Conservation (phyloP, 2,888 invertebrate genomes). For the Ceraclea dissimilis region DNA sequence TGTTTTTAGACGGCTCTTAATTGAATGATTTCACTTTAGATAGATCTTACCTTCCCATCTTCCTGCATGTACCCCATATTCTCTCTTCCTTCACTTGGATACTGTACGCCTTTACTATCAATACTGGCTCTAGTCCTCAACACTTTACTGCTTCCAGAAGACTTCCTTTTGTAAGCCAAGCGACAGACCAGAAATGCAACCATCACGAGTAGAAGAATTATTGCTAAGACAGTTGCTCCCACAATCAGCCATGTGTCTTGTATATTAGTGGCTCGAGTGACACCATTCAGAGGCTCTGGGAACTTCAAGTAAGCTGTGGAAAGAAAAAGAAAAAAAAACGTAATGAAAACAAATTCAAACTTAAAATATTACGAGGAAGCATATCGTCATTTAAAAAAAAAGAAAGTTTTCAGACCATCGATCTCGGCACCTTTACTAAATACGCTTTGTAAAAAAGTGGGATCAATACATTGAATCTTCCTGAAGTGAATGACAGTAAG, state of each 20-base stretch:
- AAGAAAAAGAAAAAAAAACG: neutral
- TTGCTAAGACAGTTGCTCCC: conserved; percentile 53
- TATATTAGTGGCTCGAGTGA: conserved; percentile 36
- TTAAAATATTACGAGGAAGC: too few species aligned
- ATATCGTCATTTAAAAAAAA: too few species aligned
- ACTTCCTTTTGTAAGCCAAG: conserved; percentile 30
- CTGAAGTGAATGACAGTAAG: too few species aligned
- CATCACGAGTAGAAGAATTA: conserved; percentile 51
- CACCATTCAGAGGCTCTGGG: conserved; percentile 52
- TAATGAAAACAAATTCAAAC: too few species aligned
- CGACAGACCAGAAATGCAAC: conserved; percentile 44
- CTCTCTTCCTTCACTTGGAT: conserved; percentile 33
- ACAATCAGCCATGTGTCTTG: conserved; percentile 58
- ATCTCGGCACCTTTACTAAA: too few species aligned
- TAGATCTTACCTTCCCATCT: conserved; percentile 38
- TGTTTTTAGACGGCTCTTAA: too few species aligned
- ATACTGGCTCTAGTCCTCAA: conserved; percentile 28
- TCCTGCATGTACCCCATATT: conserved; percentile 33
- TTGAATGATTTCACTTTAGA: too few species aligned
- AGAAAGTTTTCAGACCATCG: too few species aligned
- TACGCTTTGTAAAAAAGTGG: too few species aligned
- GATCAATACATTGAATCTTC: too few species aligned
- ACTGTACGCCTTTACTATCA: conserved; percentile 30
- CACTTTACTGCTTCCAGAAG: conserved; percentile 24
- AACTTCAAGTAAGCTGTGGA: conserved; percentile 61